Evolutionary conservation across 2,113 vertebrate species (phyloP).

Genomic region (Chaetura pelagica): DNA sequence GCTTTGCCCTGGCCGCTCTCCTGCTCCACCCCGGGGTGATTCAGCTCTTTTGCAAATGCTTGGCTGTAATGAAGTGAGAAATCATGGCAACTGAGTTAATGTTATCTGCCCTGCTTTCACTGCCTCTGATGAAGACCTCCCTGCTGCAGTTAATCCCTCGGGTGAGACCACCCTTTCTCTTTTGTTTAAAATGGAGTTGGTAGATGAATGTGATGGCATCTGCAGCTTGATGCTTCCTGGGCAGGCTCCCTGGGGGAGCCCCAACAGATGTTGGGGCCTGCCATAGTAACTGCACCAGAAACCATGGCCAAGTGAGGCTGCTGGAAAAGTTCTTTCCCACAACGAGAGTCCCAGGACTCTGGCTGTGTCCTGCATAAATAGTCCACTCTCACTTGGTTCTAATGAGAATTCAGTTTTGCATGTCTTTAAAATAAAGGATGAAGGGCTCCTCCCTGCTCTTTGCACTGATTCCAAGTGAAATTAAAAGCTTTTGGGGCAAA

Average conservation of each 20-base stretch:
- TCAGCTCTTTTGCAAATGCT: background rate
- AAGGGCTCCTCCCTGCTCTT: background rate
- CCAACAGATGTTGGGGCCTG: background rate
- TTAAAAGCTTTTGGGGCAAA: background rate
- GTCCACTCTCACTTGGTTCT: background rate
- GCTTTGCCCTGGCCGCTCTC: background rate
- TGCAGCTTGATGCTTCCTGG: background rate
- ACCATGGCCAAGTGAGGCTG: background rate
- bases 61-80: background rate
- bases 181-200: background rate
- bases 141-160: background rate
- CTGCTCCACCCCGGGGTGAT: background rate
- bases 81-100: background rate
- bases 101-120: background rate
- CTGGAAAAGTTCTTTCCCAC: background rate
- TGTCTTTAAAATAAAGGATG: background rate
- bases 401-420: background rate
- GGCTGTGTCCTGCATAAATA: background rate
- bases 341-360: background rate
- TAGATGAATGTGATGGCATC: background rate
- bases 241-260: background rate
- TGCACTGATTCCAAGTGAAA: rapidly evolving
- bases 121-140: background rate
- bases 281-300: background rate
- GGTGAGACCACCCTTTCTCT: background rate